Base-by-base conservation (phyloP, 2,888 invertebrate genomes). In the Deilephila porcellus region DNA sequence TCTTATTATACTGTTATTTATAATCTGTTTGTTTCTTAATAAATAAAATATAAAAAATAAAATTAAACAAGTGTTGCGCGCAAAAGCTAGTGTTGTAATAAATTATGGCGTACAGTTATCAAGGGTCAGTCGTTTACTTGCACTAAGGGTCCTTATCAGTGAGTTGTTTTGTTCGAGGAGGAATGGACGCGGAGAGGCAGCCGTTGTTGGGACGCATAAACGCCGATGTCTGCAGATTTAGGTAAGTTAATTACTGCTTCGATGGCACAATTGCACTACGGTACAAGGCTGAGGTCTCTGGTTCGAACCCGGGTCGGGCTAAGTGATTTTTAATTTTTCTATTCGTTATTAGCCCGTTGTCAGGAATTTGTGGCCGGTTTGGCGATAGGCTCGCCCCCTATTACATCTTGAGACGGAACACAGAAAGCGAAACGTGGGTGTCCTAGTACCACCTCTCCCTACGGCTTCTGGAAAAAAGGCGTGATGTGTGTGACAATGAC, bases 181-280 rank as follows among this genome's bases (percentile, higher is more conserved):
- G 8, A 4, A 73, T 73, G 73, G 73, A 73, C 37, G 63, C 73
- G 1, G 73, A 73, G 62, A 71, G 70, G 37, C 73, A 73, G 34
- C 73, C 73, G 37, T n/a, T 73, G 20, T 59, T 73, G 63, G 19
- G 25, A 17, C 52, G 17, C 8, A 45, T 14, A 8, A 25, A 17
- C 25, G 29, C 72, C 32, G 73, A 73, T 56, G 19, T 71, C 34
- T 71, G 71, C 34, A 71, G 73, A 71, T 73, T 62, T 5, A 74
- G 71, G 74, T 74, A 52, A 64, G 72, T 62, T 53, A 29, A 8
- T 17, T 25, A 19, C 5, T 25, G 4, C 4, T 11, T 45, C 20
- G 11, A 37, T 64, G n/a, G 20, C 19, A 20, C 20, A 45, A 17
- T 1, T 3, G 2, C n/a, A 29, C 19, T 19, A 32, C 63, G 19